phyloP scores from a whole-genome alignment of 1,140 invertebrate species.

The Stegodyphus mimosarum region DNA sequence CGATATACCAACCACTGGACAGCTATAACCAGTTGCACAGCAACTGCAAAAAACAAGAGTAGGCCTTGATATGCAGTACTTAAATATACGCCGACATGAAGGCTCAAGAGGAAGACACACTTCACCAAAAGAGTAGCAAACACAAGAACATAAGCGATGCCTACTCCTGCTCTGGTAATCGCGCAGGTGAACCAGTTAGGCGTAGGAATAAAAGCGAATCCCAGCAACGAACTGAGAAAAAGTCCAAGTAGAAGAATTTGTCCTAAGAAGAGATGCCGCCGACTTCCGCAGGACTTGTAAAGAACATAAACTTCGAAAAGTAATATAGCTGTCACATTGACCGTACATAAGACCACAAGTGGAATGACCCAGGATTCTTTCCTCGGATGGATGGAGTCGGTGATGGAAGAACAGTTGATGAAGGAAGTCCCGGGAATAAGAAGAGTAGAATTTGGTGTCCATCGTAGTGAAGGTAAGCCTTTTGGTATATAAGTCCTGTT shows the following conservation, averaged over 20 bases:
- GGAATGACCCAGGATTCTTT: conserved; percentile 86
- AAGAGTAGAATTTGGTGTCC: conserved; percentile 17
- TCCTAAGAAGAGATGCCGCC: conserved; percentile 88
- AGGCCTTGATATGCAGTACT: conserved; percentile 90
- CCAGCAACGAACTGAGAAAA: conserved; percentile 83
- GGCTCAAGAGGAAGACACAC: conserved; percentile 90
- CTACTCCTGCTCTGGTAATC: conserved; percentile 84
- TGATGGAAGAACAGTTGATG: conserved; percentile 26
- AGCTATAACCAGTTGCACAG: conserved; percentile 81
- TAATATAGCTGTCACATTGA: conserved; percentile 83
- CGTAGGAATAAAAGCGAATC: conserved; percentile 84
- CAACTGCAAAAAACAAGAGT: conserved; percentile 84
- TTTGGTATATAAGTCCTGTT: conserved; percentile 34
- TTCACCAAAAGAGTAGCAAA: conserved; percentile 93
- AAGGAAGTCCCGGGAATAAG: conserved; percentile 1
- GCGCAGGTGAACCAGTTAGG: conserved; percentile 78
- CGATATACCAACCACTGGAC: conserved; percentile 64
- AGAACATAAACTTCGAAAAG: conserved; percentile 89
- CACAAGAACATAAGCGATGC: conserved; percentile 87
- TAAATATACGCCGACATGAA: conserved; percentile 91
- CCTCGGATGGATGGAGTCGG: conserved; percentile 34
- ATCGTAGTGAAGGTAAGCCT: not conserved
- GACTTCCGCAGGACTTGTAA: conserved; percentile 82
- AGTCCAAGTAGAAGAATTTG: conserved; percentile 89
- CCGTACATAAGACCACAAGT: conserved; percentile 80